Evolutionary conservation across 2,113 vertebrate species (phyloP), one percentile per base, ranked within the genome.

Genomic region (Leptobrachium ailaonicum): DNA sequence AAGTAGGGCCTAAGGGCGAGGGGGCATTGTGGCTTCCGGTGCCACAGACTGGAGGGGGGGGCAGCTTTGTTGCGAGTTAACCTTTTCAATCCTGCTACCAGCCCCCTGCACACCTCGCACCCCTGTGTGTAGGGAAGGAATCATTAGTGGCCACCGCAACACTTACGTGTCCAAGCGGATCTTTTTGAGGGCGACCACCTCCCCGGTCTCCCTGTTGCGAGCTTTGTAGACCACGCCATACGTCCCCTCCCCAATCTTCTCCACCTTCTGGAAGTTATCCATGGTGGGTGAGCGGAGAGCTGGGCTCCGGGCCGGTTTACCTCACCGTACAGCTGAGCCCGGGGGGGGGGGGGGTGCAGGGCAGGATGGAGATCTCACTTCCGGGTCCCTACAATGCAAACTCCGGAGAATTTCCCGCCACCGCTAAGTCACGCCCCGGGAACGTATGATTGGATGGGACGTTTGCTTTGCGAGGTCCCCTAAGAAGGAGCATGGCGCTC

Each of bases 141-240:
- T 32, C 20, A 32, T 32, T 32, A 32, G 20, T 32, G 20, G 20
- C 20, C 20, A 32, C 20, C 20, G 12, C 42, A 13, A 43, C 68
- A 96, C 96, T 95, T 90, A 98, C 96, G 96, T 96, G 89, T 98
- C 96, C 13, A 98, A 87, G 2, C 96, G 89, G 87, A 98, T 98
- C 83, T 97, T 98, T 88, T 98, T 98, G 4, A 98, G 94, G 42
- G 96, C 96, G 43, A 98, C 96, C 54, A 96, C 96, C 85, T 98
- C 96, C 73, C 96, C 96, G 0, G 96, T 97, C 83, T 94, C 77
- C 86, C 97, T 96, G 87, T 97, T 96, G 83, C 94, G 95, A 32
- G 96, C 96, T 87, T 98, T 98, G 75, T 98, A 98, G 66, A 97
- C 96, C 71, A 97, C 96, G 4, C 96, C 96, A 72, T 97, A 98